These are phyloP conservation scores for Spheniscus mendiculus DNA, from an alignment of 2,113 vertebrate species.

Conservation along the genomic window DNA sequence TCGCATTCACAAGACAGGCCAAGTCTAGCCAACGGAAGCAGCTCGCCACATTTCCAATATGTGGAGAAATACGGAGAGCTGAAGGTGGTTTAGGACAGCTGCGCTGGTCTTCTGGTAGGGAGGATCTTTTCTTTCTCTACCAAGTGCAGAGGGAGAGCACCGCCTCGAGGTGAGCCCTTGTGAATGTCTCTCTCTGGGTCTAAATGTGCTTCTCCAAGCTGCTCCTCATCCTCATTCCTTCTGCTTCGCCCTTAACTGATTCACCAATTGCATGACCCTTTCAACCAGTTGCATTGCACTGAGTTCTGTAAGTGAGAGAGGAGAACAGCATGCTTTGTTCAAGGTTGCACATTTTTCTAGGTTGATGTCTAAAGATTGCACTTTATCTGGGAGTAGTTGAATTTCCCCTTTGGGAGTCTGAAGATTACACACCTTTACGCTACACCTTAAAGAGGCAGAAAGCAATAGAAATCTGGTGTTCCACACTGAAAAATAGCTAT, in stretches of 20 bases:
- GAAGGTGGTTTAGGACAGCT: not conserved
- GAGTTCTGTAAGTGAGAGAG: not conserved
- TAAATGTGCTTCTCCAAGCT: too few species aligned
- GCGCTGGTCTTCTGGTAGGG: too few species aligned
- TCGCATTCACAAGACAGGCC: not conserved
- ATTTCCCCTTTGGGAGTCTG: not conserved
- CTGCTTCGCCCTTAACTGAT: not conserved
- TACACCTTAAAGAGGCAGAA: not conserved
- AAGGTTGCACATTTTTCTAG: not conserved
- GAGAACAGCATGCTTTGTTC: not conserved
- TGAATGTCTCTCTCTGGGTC: not conserved
- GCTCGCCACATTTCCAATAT: accelerated
- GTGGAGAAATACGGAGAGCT: not conserved
- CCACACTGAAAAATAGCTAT: not conserved
- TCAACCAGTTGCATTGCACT: not conserved
- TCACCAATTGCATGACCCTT: not conserved
- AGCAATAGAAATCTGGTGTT: not conserved
- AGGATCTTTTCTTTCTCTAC: not conserved
- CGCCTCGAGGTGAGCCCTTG: accelerated
- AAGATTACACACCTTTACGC: not conserved
- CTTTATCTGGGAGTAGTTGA: not conserved
- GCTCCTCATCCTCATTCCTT: not conserved
- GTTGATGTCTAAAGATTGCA: not conserved
- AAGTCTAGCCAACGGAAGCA: not conserved
- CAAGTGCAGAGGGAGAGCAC: not conserved